Percentiles rank a stretch among this genome's conserved stretches.
Evolutionary conservation across 2,797 vertebrate species (phyloP).

Genomic region (Dryobates pubescens): DNA sequence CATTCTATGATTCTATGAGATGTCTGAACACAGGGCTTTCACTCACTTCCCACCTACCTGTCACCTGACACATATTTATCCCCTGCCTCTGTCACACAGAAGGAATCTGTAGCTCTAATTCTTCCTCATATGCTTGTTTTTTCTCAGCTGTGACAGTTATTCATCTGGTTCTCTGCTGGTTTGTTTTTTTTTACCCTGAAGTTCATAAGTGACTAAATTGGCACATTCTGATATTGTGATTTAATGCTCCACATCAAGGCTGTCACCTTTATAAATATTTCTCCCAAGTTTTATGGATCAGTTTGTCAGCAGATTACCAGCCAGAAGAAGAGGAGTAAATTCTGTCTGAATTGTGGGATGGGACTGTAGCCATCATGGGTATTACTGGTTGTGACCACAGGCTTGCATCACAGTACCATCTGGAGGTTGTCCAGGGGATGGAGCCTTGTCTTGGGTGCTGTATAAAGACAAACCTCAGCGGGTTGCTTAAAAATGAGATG

Average conservation of each 20-base stretch:
- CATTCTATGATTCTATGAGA: background rate
- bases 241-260: constrained; percentile 43
- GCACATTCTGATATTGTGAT: constrained; percentile 10
- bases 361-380: fast-evolving
- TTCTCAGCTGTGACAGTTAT: constrained; percentile 43
- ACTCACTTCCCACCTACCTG: background rate
- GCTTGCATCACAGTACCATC: background rate
- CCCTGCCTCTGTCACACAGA: background rate
- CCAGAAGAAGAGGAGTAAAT: background rate
- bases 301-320: background rate
- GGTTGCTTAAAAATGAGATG: background rate
- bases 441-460: fast-evolving
- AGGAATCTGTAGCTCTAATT: background rate
- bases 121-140: background rate
- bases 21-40: background rate
- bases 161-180: background rate
- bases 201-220: constrained; percentile 42
- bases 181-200: background rate
- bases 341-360: background rate
- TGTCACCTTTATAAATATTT: constrained; percentile 65
- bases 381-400: fast-evolving
- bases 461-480: fast-evolving
- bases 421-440: background rate
- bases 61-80: background rate
- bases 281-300: constrained; percentile 43